These are phyloP conservation scores for Notamacropus eugenii DNA, from an alignment of 2,797 vertebrate genomes.

Conservation along the genomic window DNA sequence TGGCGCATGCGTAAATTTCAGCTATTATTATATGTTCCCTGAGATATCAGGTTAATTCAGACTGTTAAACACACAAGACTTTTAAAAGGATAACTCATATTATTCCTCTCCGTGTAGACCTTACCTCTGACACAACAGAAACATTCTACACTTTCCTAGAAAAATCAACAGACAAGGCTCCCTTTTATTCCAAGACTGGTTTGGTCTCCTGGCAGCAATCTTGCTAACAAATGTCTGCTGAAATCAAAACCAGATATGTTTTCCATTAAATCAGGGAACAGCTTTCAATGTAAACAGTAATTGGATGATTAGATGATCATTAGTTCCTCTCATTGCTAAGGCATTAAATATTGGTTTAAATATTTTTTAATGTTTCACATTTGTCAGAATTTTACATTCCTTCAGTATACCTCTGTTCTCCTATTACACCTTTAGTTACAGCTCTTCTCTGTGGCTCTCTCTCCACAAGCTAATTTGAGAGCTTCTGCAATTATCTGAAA, in stretches of 20 bases:
- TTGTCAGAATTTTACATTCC: neutral
- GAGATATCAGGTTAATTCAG: neutral
- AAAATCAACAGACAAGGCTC: conserved; percentile 10
- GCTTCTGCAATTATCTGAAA: neutral
- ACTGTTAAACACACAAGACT: neutral
- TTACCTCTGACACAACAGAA: neutral
- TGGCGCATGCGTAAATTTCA: neutral
- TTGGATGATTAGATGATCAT: conserved; percentile 47
- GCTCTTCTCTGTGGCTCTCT: neutral
- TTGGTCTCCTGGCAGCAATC: conserved; percentile 61
- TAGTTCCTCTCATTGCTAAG: conserved; percentile 26
- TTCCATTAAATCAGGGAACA: conserved; percentile 67
- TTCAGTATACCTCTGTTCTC: neutral
- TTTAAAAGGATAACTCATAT: neutral
- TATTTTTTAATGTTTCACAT: neutral
- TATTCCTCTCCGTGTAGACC: neutral
- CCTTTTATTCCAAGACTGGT: conserved; percentile 22
- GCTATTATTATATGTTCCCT: neutral
- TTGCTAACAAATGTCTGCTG: conserved; percentile 65
- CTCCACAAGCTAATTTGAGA: neutral
- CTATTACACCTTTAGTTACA: neutral
- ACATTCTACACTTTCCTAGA: conserved; percentile 5
- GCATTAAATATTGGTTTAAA: conserved; percentile 7
- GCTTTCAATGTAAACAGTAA: conserved; percentile 64
- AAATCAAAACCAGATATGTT: conserved; percentile 68